phyloP scores from a whole-genome alignment of 2,888 invertebrate genomes.

The Noctua fimbriata region DNA sequence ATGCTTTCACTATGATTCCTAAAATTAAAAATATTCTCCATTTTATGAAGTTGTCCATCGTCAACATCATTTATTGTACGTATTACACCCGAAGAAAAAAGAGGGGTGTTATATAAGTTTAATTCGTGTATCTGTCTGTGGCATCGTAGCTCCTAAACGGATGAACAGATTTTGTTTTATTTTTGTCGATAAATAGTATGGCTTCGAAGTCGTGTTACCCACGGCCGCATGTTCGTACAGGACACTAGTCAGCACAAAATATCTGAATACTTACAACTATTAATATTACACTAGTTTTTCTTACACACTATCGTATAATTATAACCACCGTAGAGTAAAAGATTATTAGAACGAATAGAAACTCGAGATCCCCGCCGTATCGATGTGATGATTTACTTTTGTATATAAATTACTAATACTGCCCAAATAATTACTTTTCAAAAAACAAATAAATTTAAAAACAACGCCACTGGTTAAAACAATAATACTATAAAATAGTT shows the following conservation, averaged over 20 bases:
- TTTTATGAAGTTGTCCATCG: slow-evolving; percentile 7
- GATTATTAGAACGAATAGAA: slow-evolving; percentile 82
- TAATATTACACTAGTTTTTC: slow-evolving; percentile 79
- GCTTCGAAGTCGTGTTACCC: slow-evolving; percentile 41
- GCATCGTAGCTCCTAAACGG: not conserved
- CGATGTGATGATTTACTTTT: slow-evolving; percentile 72
- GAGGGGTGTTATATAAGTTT: not conserved
- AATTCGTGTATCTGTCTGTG: not conserved
- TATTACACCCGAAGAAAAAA: not conserved
- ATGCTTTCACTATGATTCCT: not conserved
- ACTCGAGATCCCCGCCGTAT: slow-evolving; percentile 85
- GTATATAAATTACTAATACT: slow-evolving; percentile 84
- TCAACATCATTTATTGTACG: slow-evolving; percentile 8
- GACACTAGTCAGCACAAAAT: slow-evolving; percentile 83
- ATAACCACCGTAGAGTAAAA: slow-evolving; percentile 86
- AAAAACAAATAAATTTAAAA: slow-evolving; percentile 66
- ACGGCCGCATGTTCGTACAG: slow-evolving; percentile 68
- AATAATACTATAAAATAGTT: slow-evolving; percentile 81
- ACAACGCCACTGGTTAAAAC: slow-evolving; percentile 71
- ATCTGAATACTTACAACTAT: slow-evolving; percentile 85
- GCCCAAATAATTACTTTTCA: slow-evolving; percentile 83
- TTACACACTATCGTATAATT: slow-evolving; percentile 88
- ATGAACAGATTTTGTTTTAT: not conserved
- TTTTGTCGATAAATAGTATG: slow-evolving; percentile 41
- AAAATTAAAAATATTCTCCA: slow-evolving; percentile 7